Evolutionary conservation across 2,113 vertebrate genomes (phyloP).

Genomic region (Syngnathus scovelli): DNA sequence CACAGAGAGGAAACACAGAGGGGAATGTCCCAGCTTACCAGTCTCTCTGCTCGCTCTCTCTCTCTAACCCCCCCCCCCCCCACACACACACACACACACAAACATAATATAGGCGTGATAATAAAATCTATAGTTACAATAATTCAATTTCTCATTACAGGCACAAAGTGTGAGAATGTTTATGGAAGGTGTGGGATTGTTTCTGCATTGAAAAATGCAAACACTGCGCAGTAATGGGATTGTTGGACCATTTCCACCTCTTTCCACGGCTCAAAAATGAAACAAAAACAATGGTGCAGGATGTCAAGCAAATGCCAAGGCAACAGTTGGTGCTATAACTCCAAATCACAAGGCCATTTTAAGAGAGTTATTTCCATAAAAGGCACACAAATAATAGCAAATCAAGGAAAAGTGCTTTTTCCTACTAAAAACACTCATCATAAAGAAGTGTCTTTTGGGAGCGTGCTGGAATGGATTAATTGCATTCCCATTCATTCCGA

Average conservation of each 20-base stretch:
- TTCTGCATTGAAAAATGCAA: neutral
- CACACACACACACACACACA: constrained; percentile 19
- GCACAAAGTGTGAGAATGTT: neutral
- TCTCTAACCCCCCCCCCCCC: neutral
- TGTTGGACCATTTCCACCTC: neutral
- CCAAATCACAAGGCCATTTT: neutral
- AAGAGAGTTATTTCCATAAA: neutral
- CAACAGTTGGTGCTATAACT: neutral
- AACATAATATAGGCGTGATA: constrained; percentile 25
- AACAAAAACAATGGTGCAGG: neutral
- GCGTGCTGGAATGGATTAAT: no score
- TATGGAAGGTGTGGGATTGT: constrained; percentile 8
- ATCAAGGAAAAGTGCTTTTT: neutral
- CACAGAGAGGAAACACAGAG: constrained; percentile 64
- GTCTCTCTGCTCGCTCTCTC: constrained; percentile 62
- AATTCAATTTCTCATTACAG: constrained; percentile 19
- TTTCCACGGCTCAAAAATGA: neutral
- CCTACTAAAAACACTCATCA: no score
- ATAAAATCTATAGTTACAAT: constrained; percentile 19
- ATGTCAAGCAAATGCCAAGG: neutral
- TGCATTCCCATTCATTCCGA: no score
- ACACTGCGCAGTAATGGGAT: neutral
- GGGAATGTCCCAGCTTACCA: constrained; percentile 71
- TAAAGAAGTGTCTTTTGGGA: no score
- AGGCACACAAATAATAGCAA: neutral